These are phyloP conservation scores for Virgularia gustaviana DNA, from an alignment of 92 coral and sea anemone species.

Conservation along the genomic window DNA sequence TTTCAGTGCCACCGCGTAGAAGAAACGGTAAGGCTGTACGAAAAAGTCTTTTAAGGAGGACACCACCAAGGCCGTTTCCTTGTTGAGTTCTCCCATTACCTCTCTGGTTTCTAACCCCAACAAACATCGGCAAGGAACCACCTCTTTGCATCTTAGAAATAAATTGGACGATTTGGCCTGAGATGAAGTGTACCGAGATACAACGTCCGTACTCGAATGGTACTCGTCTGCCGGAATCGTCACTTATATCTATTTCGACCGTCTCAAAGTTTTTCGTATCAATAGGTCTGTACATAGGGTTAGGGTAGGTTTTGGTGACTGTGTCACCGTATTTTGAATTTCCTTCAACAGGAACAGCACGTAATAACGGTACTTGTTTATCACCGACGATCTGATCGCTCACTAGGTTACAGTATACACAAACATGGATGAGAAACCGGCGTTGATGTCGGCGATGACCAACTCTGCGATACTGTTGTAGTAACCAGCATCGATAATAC, in stretches of 20 bases:
- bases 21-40: background rate
- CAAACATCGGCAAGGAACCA: background rate
- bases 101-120: background rate
- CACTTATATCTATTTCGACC: background rate
- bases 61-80: background rate
- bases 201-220: constrained; percentile 2
- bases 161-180: background rate
- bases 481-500: no score
- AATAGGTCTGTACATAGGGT: background rate
- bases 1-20: constrained; percentile 7
- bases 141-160: background rate
- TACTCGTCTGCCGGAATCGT: constrained; percentile 4
- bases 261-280: constrained; percentile 1
- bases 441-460: background rate
- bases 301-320: no score
- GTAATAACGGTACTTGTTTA: background rate
- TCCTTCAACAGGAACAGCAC: background rate
- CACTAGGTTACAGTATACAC: background rate
- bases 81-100: constrained; percentile 9
- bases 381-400: constrained; percentile 4
- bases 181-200: constrained; percentile 4
- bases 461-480: no score
- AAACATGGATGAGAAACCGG: constrained; percentile 2
- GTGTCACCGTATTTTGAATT: no score
- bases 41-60: constrained; percentile 3